phyloP scores from a whole-genome alignment of 2,888 invertebrate species.

The Tenthredo scrophulariae region DNA sequence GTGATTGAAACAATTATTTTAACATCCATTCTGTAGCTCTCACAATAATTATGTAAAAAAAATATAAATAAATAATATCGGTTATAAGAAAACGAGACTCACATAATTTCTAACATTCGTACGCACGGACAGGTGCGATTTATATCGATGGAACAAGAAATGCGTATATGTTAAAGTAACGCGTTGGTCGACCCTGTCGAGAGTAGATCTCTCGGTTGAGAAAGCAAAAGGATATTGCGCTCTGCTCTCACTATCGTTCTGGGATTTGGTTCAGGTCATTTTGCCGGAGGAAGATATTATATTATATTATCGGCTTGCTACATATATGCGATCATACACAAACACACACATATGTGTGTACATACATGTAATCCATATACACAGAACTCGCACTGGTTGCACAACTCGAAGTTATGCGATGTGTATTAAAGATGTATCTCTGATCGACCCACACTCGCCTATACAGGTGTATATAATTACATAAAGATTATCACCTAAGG shows the following conservation, averaged over 20 bases:
- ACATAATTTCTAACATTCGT: background rate
- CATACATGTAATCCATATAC: background rate
- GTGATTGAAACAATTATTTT: background rate
- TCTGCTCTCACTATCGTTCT: background rate
- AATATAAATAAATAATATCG: background rate
- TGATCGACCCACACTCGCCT: background rate
- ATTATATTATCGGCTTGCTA: conserved; percentile 4
- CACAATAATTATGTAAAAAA: background rate
- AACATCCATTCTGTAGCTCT: background rate
- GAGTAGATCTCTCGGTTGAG: background rate
- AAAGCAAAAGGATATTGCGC: conserved; percentile 12
- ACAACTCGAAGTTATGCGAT: background rate
- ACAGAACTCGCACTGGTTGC: background rate
- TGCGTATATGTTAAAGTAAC: background rate
- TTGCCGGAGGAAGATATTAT: conserved; percentile 23
- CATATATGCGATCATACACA: background rate
- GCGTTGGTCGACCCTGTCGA: background rate
- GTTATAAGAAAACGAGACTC: background rate
- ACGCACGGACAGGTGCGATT: background rate
- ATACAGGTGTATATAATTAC: background rate
- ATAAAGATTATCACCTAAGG: conserved; percentile 12
- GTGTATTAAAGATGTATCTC: background rate
- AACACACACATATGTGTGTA: too few relatives aligned
- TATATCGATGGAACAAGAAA: background rate
- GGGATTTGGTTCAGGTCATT: conserved; percentile 5